Evolutionary conservation across 1,140 invertebrate genomes (phyloP).

Genomic region (Leucophenga varia): DNA sequence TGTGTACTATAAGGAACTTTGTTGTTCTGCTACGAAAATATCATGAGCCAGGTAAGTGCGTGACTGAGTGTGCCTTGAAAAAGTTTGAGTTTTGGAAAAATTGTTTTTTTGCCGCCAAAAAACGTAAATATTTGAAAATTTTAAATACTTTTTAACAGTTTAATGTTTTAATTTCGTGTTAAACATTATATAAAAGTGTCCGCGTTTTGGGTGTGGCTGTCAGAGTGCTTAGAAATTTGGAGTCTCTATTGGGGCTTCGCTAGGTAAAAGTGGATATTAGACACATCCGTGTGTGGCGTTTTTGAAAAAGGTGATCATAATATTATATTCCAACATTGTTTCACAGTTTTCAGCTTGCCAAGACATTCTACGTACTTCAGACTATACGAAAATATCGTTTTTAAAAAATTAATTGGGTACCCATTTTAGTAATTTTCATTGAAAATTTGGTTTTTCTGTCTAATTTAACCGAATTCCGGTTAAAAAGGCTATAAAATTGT

Average conservation of each 20-base stretch:
- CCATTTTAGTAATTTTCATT: conserved; percentile 74
- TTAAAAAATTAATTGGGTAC: conserved; percentile 62
- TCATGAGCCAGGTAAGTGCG: conserved; percentile 56
- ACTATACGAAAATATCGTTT: conserved; percentile 46
- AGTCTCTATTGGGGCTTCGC: conserved; percentile 38
- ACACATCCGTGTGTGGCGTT: conserved; percentile 15
- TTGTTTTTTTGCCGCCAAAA: conserved; percentile 35
- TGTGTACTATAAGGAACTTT: conserved; percentile 48
- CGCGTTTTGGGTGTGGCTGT: conserved; percentile 43
- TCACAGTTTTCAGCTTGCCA: conserved; percentile 34
- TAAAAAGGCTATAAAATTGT: conserved; percentile 29
- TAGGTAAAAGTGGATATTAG: conserved; percentile 14
- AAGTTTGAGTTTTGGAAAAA: conserved; percentile 45
- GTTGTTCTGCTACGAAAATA: conserved; percentile 48
- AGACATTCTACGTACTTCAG: conserved; percentile 23
- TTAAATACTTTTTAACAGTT: conserved; percentile 41
- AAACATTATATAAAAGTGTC: conserved; percentile 11
- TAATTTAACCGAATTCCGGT: conserved; percentile 36
- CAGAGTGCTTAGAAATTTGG: conserved; percentile 14
- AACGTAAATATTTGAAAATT: conserved; percentile 31
- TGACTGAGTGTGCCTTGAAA: conserved; percentile 41
- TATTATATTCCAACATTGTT: conserved; percentile 30
- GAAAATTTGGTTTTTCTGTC: conserved; percentile 58
- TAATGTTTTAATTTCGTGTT: conserved; percentile 25
- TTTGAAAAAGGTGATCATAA: conserved; percentile 23